Base-by-base conservation (phyloP, 2,113 vertebrate species). In the Eudyptes chrysolophus region DNA sequence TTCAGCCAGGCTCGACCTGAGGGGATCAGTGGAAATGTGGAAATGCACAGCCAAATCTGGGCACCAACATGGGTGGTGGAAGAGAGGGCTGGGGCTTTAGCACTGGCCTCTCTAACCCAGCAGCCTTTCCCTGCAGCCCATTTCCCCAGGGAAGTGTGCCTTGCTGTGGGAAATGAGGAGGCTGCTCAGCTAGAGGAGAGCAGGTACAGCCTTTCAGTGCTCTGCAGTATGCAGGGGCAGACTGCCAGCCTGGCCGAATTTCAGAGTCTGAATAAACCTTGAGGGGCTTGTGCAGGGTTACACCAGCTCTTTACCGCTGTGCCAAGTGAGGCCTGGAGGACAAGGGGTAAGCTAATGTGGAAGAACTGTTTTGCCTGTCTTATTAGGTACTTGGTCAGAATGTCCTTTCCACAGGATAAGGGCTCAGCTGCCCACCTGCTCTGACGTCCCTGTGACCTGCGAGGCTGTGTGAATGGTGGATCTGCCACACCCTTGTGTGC, bases 1-100 rank as follows among this genome's bases (percentile, higher is more conserved):
- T 10, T 80, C 26, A 65, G 32, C 9, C n/a, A 51, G 12, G 17
- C 4, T 60, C 3, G 0, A 0, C 16, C 10, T 2, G 1, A 46
- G 30, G 6, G 12, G 3, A 27, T 27, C 17, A 5, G 1, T 7
- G 52, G 17, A 90, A 40, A 60, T 7, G 9, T 29, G 30, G 38
- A 82, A 92, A 68, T 15, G 27, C 26, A 48, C 8, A 15, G 27
- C 34, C 26, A 55, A 2, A 48, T 32, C 24, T n/a, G 36, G 26
- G 16, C 22, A 79, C 11, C 12, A 36, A 4, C 4, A 18, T 1
- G 16, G 19, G 34, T 32, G 3, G 0, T 49, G 25, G 24, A 68
- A 82, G 38, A 30, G 36, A 52, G 10, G 29, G 4, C 34, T 44
- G n/a, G 49, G 49, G 10, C 40, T 87, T 57, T 52, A 29, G 2